Percentiles rank a stretch among this genome's conserved stretches.
Evolutionary conservation across 2,113 vertebrate species (phyloP).

Genomic region (Hylia prasina): DNA sequence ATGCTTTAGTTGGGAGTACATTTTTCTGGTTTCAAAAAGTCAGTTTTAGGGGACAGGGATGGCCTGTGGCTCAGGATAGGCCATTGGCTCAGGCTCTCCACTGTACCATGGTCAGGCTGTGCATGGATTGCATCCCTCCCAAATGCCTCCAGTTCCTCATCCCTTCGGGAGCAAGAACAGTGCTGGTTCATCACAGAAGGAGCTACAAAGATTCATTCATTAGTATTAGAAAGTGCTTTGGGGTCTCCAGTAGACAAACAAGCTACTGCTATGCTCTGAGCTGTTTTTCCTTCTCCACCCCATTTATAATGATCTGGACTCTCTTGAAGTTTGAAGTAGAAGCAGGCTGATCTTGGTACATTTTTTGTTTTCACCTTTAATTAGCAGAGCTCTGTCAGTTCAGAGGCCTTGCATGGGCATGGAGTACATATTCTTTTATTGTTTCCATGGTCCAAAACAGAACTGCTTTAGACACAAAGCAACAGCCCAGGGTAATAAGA

Average conservation of each 20-base stretch:
- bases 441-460: not conserved
- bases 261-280: not conserved
- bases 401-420: not conserved
- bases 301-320: not conserved
- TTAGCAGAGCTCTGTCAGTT: not conserved
- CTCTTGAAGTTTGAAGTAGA: slow-evolving; percentile 10
- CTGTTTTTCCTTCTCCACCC: not conserved
- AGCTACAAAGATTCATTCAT: not conserved
- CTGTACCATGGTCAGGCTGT: not conserved
- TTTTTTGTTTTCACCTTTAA: not conserved
- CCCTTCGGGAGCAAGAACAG: not conserved
- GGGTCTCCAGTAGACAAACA: not conserved
- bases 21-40: not conserved
- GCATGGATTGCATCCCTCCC: not conserved
- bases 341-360: not conserved
- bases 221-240: not conserved
- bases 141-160: not conserved
- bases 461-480: not conserved
- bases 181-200: not conserved
- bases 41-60: not conserved
- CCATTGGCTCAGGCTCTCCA: not conserved
- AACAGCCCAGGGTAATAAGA: not conserved
- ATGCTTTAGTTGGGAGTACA: not conserved
- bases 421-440: not conserved
- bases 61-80: not conserved